Percentiles rank a stretch among this genome's conserved stretches.
phyloP scores from a whole-genome alignment of 2,888 invertebrate species.

The Epistrophe grossulariae region DNA sequence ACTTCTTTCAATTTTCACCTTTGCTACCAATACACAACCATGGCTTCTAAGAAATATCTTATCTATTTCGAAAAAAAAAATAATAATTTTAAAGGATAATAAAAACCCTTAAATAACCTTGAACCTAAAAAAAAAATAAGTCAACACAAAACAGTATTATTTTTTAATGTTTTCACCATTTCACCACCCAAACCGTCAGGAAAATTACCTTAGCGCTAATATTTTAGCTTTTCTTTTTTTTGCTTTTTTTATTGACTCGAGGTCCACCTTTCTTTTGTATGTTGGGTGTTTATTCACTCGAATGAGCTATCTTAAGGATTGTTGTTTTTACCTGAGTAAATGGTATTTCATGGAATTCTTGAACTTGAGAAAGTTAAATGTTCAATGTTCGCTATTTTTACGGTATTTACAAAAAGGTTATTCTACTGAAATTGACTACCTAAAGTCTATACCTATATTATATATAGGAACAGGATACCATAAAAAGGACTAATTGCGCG shows the following conservation, averaged over 20 bases:
- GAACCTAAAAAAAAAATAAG: background rate
- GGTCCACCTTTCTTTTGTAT: background rate
- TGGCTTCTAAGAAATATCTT: too few species aligned
- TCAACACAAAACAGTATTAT: background rate
- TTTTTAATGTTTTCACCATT: background rate
- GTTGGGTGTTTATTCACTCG: conserved; percentile 7
- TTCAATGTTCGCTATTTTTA: conserved; percentile 35
- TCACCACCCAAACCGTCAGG: background rate
- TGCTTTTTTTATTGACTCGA: background rate
- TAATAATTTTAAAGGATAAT: background rate
- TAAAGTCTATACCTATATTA: background rate
- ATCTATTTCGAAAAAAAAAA: too few species aligned
- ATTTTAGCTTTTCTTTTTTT: conserved; percentile 11
- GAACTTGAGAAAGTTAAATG: conserved; percentile 26
- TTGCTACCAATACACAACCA: too few species aligned
- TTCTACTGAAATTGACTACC: conserved; percentile 50
- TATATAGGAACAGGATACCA: conserved; percentile 8
- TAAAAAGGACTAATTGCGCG: conserved; percentile 42
- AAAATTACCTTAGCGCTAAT: conserved; percentile 1
- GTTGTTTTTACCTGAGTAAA: background rate
- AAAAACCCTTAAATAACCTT: background rate
- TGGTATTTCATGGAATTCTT: conserved; percentile 19
- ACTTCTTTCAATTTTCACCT: too few species aligned
- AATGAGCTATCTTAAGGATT: conserved; percentile 2
- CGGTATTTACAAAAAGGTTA: conserved; percentile 62